Percentiles rank a stretch among this genome's conserved stretches.
phyloP scores from a whole-genome alignment of 2,888 invertebrate genomes.

The Apocheima hispidaria region DNA sequence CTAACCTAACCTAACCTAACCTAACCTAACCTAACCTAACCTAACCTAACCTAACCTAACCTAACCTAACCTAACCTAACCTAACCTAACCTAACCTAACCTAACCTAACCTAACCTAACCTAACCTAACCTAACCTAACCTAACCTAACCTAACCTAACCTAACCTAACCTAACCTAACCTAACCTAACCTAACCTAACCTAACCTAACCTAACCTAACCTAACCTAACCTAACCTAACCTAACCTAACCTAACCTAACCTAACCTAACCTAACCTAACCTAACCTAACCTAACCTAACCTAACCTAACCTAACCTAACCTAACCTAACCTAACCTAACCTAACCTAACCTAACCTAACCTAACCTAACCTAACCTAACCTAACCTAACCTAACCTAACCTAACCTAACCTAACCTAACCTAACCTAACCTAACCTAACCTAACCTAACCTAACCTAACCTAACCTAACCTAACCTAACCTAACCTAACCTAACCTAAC shows the following conservation, averaged over 20 bases:
- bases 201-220: constrained; percentile 42
- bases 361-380: constrained; percentile 24
- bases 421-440: constrained; percentile 24
- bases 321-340: constrained; percentile 24
- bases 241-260: constrained; percentile 42
- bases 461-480: constrained; percentile 29
- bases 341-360: constrained; percentile 24
- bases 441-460: constrained; percentile 25
- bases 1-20: too few species aligned
- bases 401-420: constrained; percentile 22
- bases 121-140: constrained; percentile 31
- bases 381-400: constrained; percentile 16
- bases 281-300: constrained; percentile 24
- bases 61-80: constrained; percentile 29
- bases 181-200: constrained; percentile 41
- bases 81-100: constrained; percentile 34
- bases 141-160: constrained; percentile 38
- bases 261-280: constrained; percentile 41
- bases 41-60: constrained; percentile 28
- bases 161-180: constrained; percentile 46
- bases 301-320: constrained; percentile 24
- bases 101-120: constrained; percentile 27
- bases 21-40: too few species aligned
- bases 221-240: constrained; percentile 41
- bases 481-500: constrained; percentile 30